A percentile compares a stretch with the other conserved stretches of the same genome.
These are phyloP conservation scores for Cerceris ruficornis DNA, from an alignment of 2,888 invertebrate species.

Conservation along the genomic window DNA sequence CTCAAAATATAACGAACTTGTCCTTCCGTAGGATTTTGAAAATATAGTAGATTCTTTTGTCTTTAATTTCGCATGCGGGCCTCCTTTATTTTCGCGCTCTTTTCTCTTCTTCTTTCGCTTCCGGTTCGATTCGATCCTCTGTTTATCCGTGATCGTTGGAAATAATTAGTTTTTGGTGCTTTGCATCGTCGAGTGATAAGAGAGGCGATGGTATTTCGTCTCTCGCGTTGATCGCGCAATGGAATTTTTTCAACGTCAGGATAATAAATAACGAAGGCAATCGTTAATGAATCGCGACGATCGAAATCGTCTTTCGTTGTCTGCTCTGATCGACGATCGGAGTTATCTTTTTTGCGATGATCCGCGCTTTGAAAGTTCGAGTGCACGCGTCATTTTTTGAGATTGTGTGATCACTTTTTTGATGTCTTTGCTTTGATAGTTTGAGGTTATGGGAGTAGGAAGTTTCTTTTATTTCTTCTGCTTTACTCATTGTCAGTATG, in stretches of 20 bases:
- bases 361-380: no score
- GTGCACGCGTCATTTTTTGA: no score
- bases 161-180: no score
- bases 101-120: not conserved
- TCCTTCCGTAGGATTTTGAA: conserved; percentile 40
- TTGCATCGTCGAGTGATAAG: no score
- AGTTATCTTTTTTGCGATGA: not conserved
- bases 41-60: conserved; percentile 37
- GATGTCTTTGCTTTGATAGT: no score
- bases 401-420: not conserved
- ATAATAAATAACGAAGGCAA: no score
- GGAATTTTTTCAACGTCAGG: no score
- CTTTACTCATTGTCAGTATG: no score
- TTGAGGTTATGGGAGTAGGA: no score
- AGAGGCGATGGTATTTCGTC: no score
- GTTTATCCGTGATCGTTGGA: not conserved
- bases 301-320: not conserved
- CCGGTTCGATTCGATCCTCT: not conserved
- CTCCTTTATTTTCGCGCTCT: not conserved
- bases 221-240: no score
- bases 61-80: not conserved
- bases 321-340: not conserved
- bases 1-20: conserved; percentile 31
- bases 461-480: no score
- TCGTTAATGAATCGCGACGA: not conserved